These are phyloP conservation scores for Cosmia pyralina DNA, from an alignment of 2,888 invertebrate genomes.

Conservation along the genomic window DNA sequence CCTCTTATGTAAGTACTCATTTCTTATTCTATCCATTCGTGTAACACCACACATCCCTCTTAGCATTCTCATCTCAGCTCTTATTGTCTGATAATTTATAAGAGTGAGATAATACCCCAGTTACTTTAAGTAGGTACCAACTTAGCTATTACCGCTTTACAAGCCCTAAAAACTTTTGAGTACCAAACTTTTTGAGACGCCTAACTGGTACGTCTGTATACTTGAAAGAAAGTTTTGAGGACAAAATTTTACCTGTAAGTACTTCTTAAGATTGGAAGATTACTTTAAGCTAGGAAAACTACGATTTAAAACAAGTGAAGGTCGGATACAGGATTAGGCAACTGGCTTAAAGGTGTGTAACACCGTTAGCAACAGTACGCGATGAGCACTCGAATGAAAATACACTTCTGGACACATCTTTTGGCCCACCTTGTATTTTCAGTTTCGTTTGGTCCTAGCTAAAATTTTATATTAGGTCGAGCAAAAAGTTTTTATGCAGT, in stretches of 20 bases:
- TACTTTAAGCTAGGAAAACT: neutral
- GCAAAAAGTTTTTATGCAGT: too few relatives aligned
- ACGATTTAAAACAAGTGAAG: conserved; percentile 2
- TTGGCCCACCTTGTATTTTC: too few relatives aligned
- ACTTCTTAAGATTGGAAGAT: conserved; percentile 3
- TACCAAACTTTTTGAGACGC: conserved; percentile 18
- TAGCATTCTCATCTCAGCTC: too few relatives aligned
- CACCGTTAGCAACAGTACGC: neutral
- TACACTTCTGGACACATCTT: too few relatives aligned
- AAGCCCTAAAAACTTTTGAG: conserved; percentile 19
- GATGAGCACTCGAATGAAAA: neutral
- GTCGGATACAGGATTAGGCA: neutral
- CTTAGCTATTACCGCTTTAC: neutral
- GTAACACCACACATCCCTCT: too few relatives aligned
- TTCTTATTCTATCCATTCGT: too few relatives aligned
- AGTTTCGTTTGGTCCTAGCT: too few relatives aligned
- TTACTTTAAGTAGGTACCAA: neutral
- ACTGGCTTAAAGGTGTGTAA: neutral
- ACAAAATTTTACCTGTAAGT: too few relatives aligned
- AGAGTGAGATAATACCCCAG: neutral
- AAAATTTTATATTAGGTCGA: too few relatives aligned
- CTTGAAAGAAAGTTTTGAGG: conserved; percentile 15
- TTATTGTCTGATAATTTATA: neutral
- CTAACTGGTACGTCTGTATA: neutral
- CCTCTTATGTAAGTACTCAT: too few relatives aligned